A percentile compares a stretch with the other conserved stretches of the same genome.
phyloP scores from a whole-genome alignment of 2,113 vertebrate genomes.

The Sciurus niger region DNA sequence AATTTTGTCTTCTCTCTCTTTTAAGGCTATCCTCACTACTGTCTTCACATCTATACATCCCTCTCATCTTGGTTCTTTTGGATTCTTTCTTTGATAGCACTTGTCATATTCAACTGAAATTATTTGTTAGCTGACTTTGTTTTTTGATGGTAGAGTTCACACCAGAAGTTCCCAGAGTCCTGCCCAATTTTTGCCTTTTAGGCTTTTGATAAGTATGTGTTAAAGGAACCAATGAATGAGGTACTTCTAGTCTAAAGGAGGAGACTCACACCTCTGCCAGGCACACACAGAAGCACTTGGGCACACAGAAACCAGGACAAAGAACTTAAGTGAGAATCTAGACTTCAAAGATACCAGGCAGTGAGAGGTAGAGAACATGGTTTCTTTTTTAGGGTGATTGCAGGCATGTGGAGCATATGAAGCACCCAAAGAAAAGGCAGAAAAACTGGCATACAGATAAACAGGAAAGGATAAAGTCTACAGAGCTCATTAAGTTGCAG shows the following conservation, averaged over 20 bases:
- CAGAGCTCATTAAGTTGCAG: neutral
- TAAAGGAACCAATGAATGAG: neutral
- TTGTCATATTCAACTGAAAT: conserved; percentile 13
- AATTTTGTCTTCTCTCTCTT: neutral
- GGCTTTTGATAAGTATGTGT: neutral
- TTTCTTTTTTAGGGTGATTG: neutral
- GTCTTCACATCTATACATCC: neutral
- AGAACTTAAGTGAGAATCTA: neutral
- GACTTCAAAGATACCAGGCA: neutral
- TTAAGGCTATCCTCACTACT: neutral
- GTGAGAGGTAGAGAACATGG: neutral
- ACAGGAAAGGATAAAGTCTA: neutral
- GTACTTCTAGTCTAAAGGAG: neutral
- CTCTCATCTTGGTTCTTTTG: neutral
- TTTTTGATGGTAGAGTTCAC: neutral
- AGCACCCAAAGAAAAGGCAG: neutral
- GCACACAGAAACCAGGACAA: neutral
- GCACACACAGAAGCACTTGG: neutral
- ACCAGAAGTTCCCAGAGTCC: neutral
- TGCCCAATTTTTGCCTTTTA: neutral
- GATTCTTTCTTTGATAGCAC: neutral
- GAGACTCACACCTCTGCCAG: neutral
- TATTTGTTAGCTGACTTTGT: neutral
- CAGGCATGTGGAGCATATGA: neutral
- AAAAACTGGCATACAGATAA: neutral